These are phyloP conservation scores for Peromyscus leucopus DNA, from an alignment of 2,113 vertebrate species.

Conservation along the genomic window DNA sequence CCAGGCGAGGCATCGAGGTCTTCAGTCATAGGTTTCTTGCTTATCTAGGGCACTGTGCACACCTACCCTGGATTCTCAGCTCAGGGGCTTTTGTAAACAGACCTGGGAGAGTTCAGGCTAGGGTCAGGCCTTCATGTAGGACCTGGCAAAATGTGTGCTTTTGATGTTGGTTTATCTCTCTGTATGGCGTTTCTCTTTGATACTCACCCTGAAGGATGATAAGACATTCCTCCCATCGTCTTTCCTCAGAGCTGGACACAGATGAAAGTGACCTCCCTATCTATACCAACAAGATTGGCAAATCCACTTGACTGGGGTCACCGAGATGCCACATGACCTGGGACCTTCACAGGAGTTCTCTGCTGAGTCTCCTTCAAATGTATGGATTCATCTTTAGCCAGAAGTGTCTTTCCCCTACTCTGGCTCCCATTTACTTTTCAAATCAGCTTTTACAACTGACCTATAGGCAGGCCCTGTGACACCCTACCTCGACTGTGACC, in stretches of 20 bases:
- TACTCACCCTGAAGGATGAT: neutral
- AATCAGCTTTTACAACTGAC: neutral
- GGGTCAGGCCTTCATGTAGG: neutral
- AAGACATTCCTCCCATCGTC: conserved; percentile 41
- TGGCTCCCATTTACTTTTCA: neutral
- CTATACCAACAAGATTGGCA: neutral
- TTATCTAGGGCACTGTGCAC: neutral
- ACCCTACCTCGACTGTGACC: fast-evolving
- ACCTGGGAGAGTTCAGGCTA: conserved; percentile 41
- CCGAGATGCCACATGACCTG: neutral
- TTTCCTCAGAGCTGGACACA: neutral
- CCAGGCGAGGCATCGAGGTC: neutral
- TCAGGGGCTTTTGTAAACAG: neutral
- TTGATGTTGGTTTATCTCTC: conserved; percentile 38
- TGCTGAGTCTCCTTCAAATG: neutral
- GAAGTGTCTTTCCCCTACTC: neutral
- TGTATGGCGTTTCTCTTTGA: conserved; percentile 58
- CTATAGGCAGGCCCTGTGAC: neutral
- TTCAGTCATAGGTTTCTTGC: neutral
- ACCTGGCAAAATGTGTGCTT: neutral
- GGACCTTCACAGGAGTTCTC: neutral
- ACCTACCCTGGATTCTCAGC: neutral
- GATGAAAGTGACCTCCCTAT: conserved; percentile 57
- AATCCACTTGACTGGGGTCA: neutral
- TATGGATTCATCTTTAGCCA: neutral